Evolutionary conservation across 2,113 vertebrate genomes (phyloP), one percentile per base, ranked within the genome.

Genomic region (Tetrao urogallus): DNA sequence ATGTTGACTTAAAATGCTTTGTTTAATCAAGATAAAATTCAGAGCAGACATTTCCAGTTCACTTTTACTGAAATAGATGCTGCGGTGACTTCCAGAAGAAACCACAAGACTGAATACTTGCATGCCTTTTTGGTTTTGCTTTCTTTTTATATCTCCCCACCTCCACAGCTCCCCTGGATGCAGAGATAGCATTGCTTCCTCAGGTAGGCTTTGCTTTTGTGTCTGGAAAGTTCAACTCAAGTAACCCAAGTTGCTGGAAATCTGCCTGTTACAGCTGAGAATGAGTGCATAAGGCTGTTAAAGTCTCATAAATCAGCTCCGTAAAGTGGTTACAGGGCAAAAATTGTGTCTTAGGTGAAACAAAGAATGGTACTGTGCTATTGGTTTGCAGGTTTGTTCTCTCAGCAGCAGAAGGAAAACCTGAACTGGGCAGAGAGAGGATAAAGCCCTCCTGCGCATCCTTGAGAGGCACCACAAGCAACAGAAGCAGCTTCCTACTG

Each of bases 391-490:
- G 45, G 48, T 11, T 8, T 40, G 10, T 48, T 75, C 43, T 52
- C 10, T 38, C 65, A 60, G 19, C 43, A 56, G 66, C 79, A 54
- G 18, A 24, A 54, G 25, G 65, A 38, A 47, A 69, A 32, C 13
- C 36, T 40, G 43, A 27, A 3, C 11, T 4, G 20, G 13, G 50
- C 40, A 38, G 50, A 16, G 6, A 76, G 24, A 0, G 0, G 45
- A 6, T 22, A 14, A 11, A 61, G 28, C 30, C 4, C 9, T 28
- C 28, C 48, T 5, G 43, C 3, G 38, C 19, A 11, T 11, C 34
- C 40, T 36, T 1, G n/a, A 3, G 6, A 6, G 10, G 7, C 12
- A 1, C 47, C 54, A 30, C 27, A 40, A 64, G 6, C 21, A 61
- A 70, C 83, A 20, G 30, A 2, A 4, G 3, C 40, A 52, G 52